Base-by-base conservation (phyloP, 2,113 vertebrate species). In the Euleptes europaea region DNA sequence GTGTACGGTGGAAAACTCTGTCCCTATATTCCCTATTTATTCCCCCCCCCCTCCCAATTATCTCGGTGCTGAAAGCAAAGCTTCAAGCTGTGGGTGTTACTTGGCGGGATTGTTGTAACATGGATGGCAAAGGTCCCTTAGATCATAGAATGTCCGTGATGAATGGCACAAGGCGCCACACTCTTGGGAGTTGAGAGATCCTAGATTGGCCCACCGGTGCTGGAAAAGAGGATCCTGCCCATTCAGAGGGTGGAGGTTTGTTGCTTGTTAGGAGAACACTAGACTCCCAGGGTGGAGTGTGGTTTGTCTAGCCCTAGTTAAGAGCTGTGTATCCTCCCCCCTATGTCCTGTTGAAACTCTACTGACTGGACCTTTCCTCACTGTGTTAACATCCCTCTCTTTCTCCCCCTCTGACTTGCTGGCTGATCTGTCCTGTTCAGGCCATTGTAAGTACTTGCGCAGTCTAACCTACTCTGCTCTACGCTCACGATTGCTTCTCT, bases 381-480 rank as follows among this genome's bases (percentile, higher is more conserved):
- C 40, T 76, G 13, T 33, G 54, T 44, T 94, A 91, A 94, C 31
- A 49, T 76, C 84, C 49, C 89, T 91, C 83, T 94, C 83, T 93
- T 75, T 92, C 77, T 85, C 71, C 63, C 40, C 3, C 78, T 83
- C 81, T 71, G 73, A 70, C 49, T 83, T 78, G 40, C 83, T 70
- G 75, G 82, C 91, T 92, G 88, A 70, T 77, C 49, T 67, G 73
- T 82, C 82, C 35, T 23, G 10, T 49, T 70, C 84, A 95, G 94
- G 90, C 94, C 77, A 88, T 94, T 84, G 95, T 95, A 91, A 95
- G 95, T 96, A 95, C 38, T 69, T 17, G 38, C 42, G 67, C 73
- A 71, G 66, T 81, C 63, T 17, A 26, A 12, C n/a, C 6, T 47
- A 3, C 66, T 47, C 65, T 57, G 23, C 26, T 60, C n/a, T 47